A percentile compares a stretch with the other conserved stretches of the same genome.
Conservation (phyloP, 2,888 invertebrate genomes). For the Cephus runcator region DNA sequence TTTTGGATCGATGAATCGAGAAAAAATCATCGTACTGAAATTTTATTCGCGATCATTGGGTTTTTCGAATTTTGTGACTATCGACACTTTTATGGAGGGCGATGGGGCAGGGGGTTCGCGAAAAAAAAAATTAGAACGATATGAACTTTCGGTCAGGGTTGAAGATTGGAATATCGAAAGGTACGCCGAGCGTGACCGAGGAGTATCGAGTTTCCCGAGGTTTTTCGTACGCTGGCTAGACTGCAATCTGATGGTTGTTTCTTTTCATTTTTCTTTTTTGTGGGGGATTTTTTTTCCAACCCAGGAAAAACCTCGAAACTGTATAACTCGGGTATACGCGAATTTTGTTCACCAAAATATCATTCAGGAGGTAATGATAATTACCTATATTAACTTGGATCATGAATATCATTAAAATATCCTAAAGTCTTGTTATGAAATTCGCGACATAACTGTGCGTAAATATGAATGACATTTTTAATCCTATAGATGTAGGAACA, state of each 20-base stretch:
- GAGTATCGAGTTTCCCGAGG: slow-evolving; percentile 12
- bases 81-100: background rate
- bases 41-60: background rate
- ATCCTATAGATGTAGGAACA: background rate
- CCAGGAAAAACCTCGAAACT: background rate
- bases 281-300: background rate
- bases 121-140: background rate
- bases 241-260: background rate
- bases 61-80: background rate
- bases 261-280: background rate
- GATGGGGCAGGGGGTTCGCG: background rate
- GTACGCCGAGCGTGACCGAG: slow-evolving; percentile 25
- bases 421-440: background rate
- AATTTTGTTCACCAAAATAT: background rate
- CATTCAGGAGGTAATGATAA: background rate
- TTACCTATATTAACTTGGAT: background rate
- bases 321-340: background rate
- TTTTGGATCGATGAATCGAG: background rate
- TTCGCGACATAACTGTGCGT: background rate
- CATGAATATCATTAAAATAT: background rate
- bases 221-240: background rate
- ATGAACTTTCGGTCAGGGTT: background rate
- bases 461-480: background rate
- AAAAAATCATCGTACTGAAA: background rate
- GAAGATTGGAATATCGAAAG: slow-evolving; percentile 32